phyloP scores from a whole-genome alignment of 1,140 invertebrate species.

The Riptortus pedestris region DNA sequence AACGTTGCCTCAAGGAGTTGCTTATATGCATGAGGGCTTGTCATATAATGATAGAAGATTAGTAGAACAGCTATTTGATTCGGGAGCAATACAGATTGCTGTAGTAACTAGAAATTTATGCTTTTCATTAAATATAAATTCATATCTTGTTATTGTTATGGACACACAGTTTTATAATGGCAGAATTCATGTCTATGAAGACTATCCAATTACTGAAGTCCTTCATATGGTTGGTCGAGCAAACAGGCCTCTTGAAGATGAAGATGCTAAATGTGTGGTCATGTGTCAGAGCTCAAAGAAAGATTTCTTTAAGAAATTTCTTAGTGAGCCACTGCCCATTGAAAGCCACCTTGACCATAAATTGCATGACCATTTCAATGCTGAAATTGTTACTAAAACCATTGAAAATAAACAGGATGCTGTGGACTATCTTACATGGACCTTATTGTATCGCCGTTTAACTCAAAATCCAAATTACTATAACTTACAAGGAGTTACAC shows the following conservation, averaged over 20 bases:
- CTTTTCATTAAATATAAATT: constrained; percentile 79
- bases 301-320: constrained; percentile 97
- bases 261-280: constrained; percentile 91
- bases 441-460: constrained; percentile 89
- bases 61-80: constrained; percentile 86
- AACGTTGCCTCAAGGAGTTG: constrained; percentile 84
- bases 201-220: constrained; percentile 95
- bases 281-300: constrained; percentile 97
- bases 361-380: constrained; percentile 98
- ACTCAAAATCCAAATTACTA: constrained; percentile 99
- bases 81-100: constrained; percentile 86
- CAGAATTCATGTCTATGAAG: constrained; percentile 66
- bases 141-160: constrained; percentile 92
- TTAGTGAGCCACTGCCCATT: constrained; percentile 95
- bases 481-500: constrained; percentile 91
- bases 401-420: constrained; percentile 99
- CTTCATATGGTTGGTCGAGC: constrained; percentile 94
- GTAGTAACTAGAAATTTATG: constrained; percentile 84
- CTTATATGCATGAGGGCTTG: constrained; percentile 93
- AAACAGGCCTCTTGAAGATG: constrained; percentile 79
- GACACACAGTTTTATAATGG: constrained; percentile 98
- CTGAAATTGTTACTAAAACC: constrained; percentile 98
- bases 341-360: constrained; percentile 95
- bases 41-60: constrained; percentile 69
- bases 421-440: constrained; percentile 99